A percentile compares a stretch with the other conserved stretches of the same genome.
phyloP scores from a whole-genome alignment of 2,113 vertebrate genomes.

The Notechis scutatus region DNA sequence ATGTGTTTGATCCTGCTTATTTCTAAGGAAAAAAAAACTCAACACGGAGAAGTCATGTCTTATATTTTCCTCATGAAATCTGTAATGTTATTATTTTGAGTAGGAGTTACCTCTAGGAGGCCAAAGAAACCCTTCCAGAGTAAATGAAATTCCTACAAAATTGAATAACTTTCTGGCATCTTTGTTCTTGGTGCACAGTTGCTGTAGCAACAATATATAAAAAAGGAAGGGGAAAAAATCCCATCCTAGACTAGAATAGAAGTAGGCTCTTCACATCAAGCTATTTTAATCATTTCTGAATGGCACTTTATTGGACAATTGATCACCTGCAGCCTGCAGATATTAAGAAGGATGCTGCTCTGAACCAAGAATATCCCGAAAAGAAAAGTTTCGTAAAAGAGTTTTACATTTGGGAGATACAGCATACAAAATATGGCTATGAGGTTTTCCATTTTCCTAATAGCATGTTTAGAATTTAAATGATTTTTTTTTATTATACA shows the following conservation, averaged over 20 bases:
- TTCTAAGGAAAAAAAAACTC: slow-evolving; percentile 40
- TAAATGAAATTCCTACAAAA: slow-evolving; percentile 64
- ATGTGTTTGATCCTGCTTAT: slow-evolving; percentile 31
- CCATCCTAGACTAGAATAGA: not conserved
- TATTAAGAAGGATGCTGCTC: not conserved
- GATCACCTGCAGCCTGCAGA: not conserved
- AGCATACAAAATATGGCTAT: not conserved
- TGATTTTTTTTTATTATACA: not conserved
- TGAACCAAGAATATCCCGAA: not conserved
- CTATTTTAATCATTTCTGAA: slow-evolving; percentile 35
- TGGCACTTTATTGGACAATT: slow-evolving; percentile 14
- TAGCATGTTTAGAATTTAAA: not conserved
- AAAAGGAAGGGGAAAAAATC: slow-evolving; percentile 6
- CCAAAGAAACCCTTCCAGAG: slow-evolving; percentile 53
- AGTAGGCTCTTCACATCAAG: slow-evolving; percentile 3
- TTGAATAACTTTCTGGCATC: slow-evolving; percentile 68
- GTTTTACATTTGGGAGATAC: not conserved
- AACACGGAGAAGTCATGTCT: slow-evolving; percentile 37
- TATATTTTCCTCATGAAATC: slow-evolving; percentile 50
- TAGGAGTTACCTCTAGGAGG: slow-evolving; percentile 48
- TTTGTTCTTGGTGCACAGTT: slow-evolving; percentile 64
- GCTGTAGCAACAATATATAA: slow-evolving; percentile 69
- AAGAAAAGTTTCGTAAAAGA: not conserved
- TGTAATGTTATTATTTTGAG: slow-evolving; percentile 51
- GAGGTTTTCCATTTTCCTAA: not conserved